Conservation (phyloP, 2,888 invertebrate species). For the Melieria crassipennis region DNA sequence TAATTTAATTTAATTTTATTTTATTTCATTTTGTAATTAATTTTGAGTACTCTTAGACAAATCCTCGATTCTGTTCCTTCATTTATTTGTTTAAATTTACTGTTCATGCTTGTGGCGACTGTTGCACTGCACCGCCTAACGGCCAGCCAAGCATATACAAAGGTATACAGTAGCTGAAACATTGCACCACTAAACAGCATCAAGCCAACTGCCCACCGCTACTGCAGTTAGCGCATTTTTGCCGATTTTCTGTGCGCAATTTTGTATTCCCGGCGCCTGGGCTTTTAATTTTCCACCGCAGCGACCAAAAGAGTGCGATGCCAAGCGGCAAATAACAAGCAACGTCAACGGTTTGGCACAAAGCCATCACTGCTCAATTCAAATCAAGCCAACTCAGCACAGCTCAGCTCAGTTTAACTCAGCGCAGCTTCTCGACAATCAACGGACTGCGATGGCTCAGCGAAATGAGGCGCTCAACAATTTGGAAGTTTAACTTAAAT, state of each 20-base stretch:
- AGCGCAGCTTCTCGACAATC: background rate
- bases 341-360: background rate
- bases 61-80: no score
- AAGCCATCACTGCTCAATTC: background rate
- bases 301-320: background rate
- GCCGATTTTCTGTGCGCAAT: no score
- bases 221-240: background rate
- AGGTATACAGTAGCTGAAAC: background rate
- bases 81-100: no score
- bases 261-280: background rate
- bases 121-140: no score
- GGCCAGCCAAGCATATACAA: no score
- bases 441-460: background rate
- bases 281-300: constrained; percentile 11
- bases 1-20: no score
- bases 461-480: constrained; percentile 1
- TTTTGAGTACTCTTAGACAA: no score
- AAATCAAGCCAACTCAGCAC: background rate
- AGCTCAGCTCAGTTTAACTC: background rate
- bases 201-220: background rate
- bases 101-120: no score
- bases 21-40: no score
- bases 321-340: background rate
- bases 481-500: constrained; percentile 15
- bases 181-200: background rate